phyloP scores from a whole-genome alignment of 2,888 invertebrate genomes.

The Lumbricus terrestris region DNA sequence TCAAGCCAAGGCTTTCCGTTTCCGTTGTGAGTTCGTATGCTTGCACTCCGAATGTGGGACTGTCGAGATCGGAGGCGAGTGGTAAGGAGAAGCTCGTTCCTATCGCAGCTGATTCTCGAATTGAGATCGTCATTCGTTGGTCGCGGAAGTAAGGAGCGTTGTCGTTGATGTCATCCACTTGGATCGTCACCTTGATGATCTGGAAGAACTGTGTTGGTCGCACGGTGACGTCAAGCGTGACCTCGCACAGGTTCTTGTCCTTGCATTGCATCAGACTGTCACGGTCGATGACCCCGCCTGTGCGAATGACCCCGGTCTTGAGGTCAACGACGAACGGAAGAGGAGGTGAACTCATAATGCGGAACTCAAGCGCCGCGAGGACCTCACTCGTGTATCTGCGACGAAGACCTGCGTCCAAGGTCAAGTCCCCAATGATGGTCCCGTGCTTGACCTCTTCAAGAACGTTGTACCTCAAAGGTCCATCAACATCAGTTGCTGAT shows the following conservation, averaged over 20 bases:
- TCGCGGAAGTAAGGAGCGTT: constrained; percentile 37
- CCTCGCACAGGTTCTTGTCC: constrained; percentile 30
- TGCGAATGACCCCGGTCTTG: constrained; percentile 36
- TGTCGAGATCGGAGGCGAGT: constrained; percentile 30
- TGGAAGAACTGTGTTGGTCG: constrained; percentile 34
- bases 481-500: background rate
- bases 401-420: constrained; percentile 29
- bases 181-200: constrained; percentile 38
- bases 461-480: constrained; percentile 22
- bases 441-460: constrained; percentile 34
- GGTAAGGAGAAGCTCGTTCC: constrained; percentile 20
- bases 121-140: background rate
- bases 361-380: constrained; percentile 32
- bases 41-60: constrained; percentile 26
- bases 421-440: constrained; percentile 36
- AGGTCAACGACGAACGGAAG: constrained; percentile 34
- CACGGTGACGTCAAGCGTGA: constrained; percentile 37
- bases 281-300: constrained; percentile 37
- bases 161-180: constrained; percentile 40
- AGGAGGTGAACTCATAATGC: constrained; percentile 30
- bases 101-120: constrained; percentile 28
- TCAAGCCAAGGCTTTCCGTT: constrained; percentile 19
- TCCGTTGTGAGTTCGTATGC: constrained; percentile 28
- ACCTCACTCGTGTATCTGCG: constrained; percentile 21
- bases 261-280: constrained; percentile 30